phyloP scores from a whole-genome alignment of 2,113 vertebrate genomes.

The Cryptomyrus ogoouensis region DNA sequence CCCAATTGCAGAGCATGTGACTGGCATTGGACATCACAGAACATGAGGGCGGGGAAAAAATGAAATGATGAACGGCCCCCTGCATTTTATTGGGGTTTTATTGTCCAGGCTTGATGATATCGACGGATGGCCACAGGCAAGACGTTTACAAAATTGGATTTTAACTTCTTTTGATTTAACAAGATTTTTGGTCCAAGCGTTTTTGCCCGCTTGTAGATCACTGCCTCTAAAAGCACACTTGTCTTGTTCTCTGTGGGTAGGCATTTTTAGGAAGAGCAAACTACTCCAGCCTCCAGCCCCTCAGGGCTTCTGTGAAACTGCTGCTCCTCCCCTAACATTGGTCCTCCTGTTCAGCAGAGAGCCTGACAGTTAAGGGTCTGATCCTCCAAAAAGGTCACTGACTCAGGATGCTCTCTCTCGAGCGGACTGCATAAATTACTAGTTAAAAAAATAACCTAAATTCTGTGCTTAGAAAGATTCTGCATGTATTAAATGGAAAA shows the following conservation, averaged over 20 bases:
- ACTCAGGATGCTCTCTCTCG: background rate
- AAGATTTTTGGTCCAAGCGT: background rate
- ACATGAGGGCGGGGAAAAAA: background rate
- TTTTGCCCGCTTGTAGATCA: background rate
- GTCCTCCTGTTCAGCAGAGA: background rate
- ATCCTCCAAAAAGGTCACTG: background rate
- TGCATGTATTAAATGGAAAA: background rate
- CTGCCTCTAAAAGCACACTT: background rate
- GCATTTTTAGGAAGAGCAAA: background rate
- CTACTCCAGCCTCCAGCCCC: background rate
- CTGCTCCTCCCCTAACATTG: background rate
- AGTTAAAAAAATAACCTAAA: background rate
- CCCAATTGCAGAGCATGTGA: background rate
- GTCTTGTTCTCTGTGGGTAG: background rate
- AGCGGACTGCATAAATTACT: background rate
- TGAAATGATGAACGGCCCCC: background rate
- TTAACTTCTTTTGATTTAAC: constrained; percentile 9
- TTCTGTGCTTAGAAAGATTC: background rate
- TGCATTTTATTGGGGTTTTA: constrained; percentile 11
- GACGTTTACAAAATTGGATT: background rate
- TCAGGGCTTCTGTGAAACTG: background rate
- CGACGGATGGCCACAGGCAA: background rate
- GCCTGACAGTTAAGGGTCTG: background rate
- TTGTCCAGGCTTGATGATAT: background rate
- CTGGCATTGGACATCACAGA: background rate